Evolutionary conservation across 2,888 invertebrate species (phyloP).

Genomic region (Listrodromus nycthemerus): DNA sequence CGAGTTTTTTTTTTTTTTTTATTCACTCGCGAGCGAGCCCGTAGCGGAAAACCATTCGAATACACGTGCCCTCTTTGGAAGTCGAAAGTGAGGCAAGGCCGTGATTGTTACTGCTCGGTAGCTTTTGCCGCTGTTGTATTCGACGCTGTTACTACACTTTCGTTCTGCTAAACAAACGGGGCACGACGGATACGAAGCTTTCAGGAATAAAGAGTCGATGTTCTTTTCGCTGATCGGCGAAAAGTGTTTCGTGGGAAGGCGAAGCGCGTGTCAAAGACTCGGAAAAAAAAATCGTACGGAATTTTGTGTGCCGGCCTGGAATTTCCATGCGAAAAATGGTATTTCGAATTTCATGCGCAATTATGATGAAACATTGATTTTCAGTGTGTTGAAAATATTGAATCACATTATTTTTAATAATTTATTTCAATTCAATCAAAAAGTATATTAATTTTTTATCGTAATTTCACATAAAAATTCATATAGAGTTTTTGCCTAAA

Average conservation of each 20-base stretch:
- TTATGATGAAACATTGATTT: too few relatives aligned
- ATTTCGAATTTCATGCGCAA: too few relatives aligned
- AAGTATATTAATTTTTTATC: too few relatives aligned
- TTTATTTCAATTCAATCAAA: too few relatives aligned
- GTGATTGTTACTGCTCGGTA: slow-evolving; percentile 34
- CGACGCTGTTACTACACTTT: slow-evolving; percentile 34
- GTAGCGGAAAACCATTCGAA: slow-evolving; percentile 58
- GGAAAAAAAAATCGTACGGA: too few relatives aligned
- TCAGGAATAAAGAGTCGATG: background rate
- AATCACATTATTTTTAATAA: too few relatives aligned
- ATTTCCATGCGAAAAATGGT: too few relatives aligned
- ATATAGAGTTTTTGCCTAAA: too few relatives aligned
- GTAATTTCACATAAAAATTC: too few relatives aligned
- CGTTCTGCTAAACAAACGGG: slow-evolving; percentile 45
- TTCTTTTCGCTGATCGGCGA: background rate
- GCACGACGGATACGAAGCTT: slow-evolving; percentile 8
- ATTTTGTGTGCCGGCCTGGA: too few relatives aligned
- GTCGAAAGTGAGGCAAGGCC: slow-evolving; percentile 75
- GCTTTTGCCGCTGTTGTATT: background rate
- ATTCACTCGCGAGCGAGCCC: slow-evolving; percentile 26
- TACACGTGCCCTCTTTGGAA: slow-evolving; percentile 68
- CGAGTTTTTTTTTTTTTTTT: background rate
- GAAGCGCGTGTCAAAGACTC: too few relatives aligned
- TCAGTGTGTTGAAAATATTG: too few relatives aligned
- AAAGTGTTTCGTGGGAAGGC: background rate